A percentile compares a stretch with the other conserved stretches of the same genome.
Conservation (phyloP, 1,140 invertebrate genomes). For the Magallana gigas region DNA sequence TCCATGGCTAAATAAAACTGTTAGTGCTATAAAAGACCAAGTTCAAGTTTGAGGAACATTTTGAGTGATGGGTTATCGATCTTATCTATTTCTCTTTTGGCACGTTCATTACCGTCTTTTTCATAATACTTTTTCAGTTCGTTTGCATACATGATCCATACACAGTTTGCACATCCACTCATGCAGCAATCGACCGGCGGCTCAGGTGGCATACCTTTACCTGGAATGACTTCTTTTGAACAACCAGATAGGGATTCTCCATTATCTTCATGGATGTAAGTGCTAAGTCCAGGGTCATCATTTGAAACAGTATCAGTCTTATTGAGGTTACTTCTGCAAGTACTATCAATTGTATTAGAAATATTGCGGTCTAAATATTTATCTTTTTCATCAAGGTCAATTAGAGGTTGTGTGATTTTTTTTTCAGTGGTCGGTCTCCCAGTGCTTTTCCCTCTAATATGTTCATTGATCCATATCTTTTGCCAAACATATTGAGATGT, state of each 20-base stretch:
- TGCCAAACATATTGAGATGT: neutral
- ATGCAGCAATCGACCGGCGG: slow-evolving; percentile 87
- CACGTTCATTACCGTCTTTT: slow-evolving; percentile 83
- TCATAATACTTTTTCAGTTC: slow-evolving; percentile 85
- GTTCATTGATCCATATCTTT: neutral
- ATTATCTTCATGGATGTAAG: neutral
- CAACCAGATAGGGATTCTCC: neutral
- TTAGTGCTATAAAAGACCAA: slow-evolving; percentile 61
- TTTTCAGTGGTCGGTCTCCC: neutral
- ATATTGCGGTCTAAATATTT: neutral
- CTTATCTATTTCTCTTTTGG: slow-evolving; percentile 86
- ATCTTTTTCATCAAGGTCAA: neutral
- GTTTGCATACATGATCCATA: slow-evolving; percentile 95
- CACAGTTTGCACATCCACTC: slow-evolving; percentile 96
- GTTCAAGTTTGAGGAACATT: slow-evolving; percentile 78
- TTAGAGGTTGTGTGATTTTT: neutral
- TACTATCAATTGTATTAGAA: neutral
- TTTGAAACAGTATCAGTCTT: neutral
- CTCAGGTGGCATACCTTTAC: slow-evolving; percentile 75
- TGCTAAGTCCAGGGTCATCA: neutral
- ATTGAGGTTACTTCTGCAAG: neutral
- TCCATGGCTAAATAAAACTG: neutral
- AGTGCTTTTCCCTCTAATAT: neutral
- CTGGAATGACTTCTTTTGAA: slow-evolving; percentile 64
- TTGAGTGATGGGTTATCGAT: slow-evolving; percentile 79